Percentiles rank a stretch among this genome's conserved stretches.
Conservation (phyloP, 30 jellyfish, hydroid and myxozoan species). For the Sanderia malayensis region DNA sequence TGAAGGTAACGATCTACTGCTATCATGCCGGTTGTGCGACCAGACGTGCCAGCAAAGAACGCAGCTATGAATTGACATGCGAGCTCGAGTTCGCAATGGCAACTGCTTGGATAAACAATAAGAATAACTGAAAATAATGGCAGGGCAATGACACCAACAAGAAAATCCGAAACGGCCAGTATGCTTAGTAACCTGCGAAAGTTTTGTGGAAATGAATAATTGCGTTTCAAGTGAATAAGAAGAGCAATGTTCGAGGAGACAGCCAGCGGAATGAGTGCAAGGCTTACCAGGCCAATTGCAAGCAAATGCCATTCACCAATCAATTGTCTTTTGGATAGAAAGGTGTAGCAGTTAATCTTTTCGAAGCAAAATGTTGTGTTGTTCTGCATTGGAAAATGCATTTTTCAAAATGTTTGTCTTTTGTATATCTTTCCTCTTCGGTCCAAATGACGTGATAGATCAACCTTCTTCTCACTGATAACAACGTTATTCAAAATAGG, state of each 20-base stretch:
- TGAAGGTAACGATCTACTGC: conserved; percentile 56
- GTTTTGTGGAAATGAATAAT: conserved; percentile 20
- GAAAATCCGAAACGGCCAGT: conserved; percentile 38
- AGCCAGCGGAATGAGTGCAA: conserved; percentile 42
- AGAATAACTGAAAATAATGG: conserved; percentile 34
- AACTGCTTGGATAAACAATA: conserved; percentile 13
- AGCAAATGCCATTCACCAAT: conserved; percentile 8
- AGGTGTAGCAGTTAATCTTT: conserved; percentile 40
- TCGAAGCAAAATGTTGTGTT: background rate
- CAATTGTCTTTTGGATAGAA: conserved; percentile 36
- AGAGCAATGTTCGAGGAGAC: conserved; percentile 19
- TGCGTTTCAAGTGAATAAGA: conserved; percentile 11
- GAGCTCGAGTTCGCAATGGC: conserved; percentile 51
- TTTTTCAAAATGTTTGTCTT: no score
- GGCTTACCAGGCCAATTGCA: conserved; percentile 32
- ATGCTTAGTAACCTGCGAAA: conserved; percentile 31
- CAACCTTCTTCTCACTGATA: no score
- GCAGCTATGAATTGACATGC: conserved; percentile 59
- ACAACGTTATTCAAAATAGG: no score
- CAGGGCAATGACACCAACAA: conserved; percentile 54
- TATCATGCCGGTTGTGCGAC: conserved; percentile 52
- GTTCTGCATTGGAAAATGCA: no score
- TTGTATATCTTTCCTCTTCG: no score
- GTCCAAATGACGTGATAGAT: no score
- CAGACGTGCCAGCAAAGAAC: conserved; percentile 53